phyloP scores from a whole-genome alignment of 2,888 invertebrate species.

The Amphimallon solstitiale region DNA sequence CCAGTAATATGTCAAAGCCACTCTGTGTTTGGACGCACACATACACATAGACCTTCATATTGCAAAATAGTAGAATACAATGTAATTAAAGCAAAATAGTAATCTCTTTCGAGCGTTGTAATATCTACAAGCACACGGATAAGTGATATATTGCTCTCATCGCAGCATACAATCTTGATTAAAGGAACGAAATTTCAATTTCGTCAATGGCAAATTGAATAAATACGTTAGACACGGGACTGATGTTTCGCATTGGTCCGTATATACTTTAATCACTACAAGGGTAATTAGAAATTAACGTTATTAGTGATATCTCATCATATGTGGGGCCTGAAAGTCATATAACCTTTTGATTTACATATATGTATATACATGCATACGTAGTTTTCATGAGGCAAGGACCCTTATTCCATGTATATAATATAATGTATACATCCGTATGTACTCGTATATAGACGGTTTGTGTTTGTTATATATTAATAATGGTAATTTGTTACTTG shows the following conservation, averaged over 20 bases:
- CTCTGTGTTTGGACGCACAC: no score
- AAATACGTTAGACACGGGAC: background rate
- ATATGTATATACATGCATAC: slow-evolving; percentile 8
- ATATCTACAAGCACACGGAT: no score
- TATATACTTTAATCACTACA: slow-evolving; percentile 18
- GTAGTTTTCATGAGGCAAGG: background rate
- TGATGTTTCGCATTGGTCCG: background rate
- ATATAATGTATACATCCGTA: background rate
- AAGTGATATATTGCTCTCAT: background rate
- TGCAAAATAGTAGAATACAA: no score
- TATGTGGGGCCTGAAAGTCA: slow-evolving; percentile 19
- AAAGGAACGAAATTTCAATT: background rate
- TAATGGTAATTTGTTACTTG: slow-evolving; percentile 41
- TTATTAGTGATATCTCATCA: slow-evolving; percentile 26
- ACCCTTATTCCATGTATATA: no score
- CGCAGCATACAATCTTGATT: background rate
- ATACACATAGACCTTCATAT: no score
- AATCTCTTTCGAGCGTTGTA: no score
- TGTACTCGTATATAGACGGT: background rate
- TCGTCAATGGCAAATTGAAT: background rate
- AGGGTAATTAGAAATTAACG: slow-evolving; percentile 32
- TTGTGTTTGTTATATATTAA: slow-evolving; percentile 37
- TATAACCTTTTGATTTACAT: slow-evolving; percentile 29
- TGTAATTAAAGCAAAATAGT: no score
- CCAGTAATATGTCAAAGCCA: no score